These are phyloP conservation scores for Apistogramma diplotaenia DNA, from an alignment of 2,113 vertebrate genomes.

Conservation along the genomic window DNA sequence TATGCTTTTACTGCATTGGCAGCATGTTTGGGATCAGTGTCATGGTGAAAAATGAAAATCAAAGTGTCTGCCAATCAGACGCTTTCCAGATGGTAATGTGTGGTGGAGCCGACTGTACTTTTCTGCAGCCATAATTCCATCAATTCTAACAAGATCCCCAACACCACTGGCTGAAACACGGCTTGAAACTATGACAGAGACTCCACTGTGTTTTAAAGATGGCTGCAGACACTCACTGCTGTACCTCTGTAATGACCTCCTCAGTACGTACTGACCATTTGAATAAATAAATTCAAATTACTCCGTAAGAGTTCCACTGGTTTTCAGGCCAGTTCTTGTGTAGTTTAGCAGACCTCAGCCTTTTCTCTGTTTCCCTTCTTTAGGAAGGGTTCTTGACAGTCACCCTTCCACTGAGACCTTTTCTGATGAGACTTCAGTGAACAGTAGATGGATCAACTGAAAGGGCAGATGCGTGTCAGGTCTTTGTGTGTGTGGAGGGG, in stretches of 20 bases:
- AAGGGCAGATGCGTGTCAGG: not conserved
- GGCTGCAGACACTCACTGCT: too few relatives aligned
- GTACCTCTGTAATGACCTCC: too few relatives aligned
- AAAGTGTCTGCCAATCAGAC: not conserved
- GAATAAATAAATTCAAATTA: not conserved
- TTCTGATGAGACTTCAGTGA: not conserved
- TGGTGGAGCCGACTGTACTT: too few relatives aligned
- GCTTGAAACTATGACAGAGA: too few relatives aligned
- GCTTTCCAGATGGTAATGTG: not conserved
- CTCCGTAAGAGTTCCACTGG: not conserved
- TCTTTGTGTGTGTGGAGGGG: too few relatives aligned
- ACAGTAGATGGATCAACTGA: not conserved
- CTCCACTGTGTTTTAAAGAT: too few relatives aligned
- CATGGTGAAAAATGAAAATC: not conserved
- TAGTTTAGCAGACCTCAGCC: not conserved
- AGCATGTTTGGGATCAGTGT: not conserved
- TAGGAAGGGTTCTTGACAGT: not conserved
- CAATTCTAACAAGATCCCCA: too few relatives aligned
- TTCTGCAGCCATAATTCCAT: too few relatives aligned
- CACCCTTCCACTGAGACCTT: not conserved
- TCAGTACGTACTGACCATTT: too few relatives aligned
- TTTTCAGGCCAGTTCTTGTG: not conserved
- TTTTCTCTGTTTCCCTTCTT: too few relatives aligned
- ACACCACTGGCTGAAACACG: too few relatives aligned
- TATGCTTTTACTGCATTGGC: not conserved